Base-by-base conservation (phyloP, 2,888 invertebrate species). In the Andricus curvator region DNA sequence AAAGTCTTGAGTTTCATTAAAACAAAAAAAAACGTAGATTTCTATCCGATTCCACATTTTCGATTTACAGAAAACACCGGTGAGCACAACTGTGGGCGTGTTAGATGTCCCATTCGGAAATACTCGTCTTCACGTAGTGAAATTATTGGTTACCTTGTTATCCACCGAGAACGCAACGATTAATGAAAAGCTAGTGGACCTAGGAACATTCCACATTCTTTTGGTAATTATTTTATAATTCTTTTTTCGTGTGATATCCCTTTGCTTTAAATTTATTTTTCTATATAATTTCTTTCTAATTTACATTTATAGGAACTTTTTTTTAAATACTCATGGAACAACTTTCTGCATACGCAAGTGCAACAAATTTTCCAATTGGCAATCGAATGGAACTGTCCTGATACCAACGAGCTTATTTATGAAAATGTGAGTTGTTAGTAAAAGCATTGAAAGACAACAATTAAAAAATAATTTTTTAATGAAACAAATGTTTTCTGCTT, bases 341-440 rank as follows among this genome's bases (percentile, higher is more conserved):
- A 98, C 94, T 98, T 99, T 94, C 95, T 99, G 91, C 99, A 99
- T 93, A 96, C 96, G 86, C 97, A 98, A 94, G 96, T 98, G 86
- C 96, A 96, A 93, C 95, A 96, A 92, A 96, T 97, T 92, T 93
- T 98, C 88, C 94, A 94, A 83, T 94, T 96, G 93, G 96, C 97
- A 89, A 95, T 97, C 89, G 91, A 89, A 83, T 89, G 89, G 76
- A 89, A 90, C 81, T 88, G 88, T 86, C 88, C 89, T 74, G 91
- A 91, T 82, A 86, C 85, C 82, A 90, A 90, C 83, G 86, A 86
- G 83, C 86, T 86, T 85, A 89, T 90, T 86, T 88, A 90, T 85
- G 86, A 86, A 80, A 87, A 90, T 88, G 92, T 92, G 84, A 91
- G 90, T 67, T 15, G 15, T 67, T n/a, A 13, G 5, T 62, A 2